Evolutionary conservation across 2,113 vertebrate genomes (phyloP).

Genomic region (Pontoporia blainvillei): DNA sequence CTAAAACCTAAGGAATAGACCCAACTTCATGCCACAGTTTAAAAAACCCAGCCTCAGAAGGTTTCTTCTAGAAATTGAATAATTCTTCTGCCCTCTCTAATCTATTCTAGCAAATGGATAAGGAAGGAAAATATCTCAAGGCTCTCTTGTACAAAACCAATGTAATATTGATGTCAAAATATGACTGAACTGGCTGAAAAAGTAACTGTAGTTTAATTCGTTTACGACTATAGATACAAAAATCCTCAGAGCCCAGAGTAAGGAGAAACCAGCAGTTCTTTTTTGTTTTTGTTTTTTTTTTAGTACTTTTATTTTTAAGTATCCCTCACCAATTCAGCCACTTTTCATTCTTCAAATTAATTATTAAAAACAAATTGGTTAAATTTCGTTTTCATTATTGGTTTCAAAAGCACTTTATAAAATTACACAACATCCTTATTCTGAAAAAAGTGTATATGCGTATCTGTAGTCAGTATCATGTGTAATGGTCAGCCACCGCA

Average conservation of each 20-base stretch:
- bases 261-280: not conserved
- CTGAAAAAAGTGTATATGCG: not conserved
- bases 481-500: not conserved
- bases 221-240: not conserved
- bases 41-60: not conserved
- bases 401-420: not conserved
- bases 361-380: not conserved
- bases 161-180: not conserved
- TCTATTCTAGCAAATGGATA: not conserved
- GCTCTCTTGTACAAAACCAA: not conserved
- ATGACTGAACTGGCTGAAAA: not conserved
- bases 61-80: not conserved
- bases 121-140: not conserved
- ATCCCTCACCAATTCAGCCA: not conserved
- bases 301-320: not conserved
- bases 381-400: slow-evolving; percentile 19
- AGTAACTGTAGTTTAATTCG: not conserved
- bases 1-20: not conserved
- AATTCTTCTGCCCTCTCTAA: not conserved
- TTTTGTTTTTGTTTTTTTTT: not conserved
- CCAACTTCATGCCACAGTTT: not conserved
- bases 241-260: not conserved
- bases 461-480: not conserved
- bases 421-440: not conserved
- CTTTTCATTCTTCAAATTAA: not conserved